phyloP scores from a whole-genome alignment of 2,113 vertebrate genomes.

The Phalacrocorax aristotelis region DNA sequence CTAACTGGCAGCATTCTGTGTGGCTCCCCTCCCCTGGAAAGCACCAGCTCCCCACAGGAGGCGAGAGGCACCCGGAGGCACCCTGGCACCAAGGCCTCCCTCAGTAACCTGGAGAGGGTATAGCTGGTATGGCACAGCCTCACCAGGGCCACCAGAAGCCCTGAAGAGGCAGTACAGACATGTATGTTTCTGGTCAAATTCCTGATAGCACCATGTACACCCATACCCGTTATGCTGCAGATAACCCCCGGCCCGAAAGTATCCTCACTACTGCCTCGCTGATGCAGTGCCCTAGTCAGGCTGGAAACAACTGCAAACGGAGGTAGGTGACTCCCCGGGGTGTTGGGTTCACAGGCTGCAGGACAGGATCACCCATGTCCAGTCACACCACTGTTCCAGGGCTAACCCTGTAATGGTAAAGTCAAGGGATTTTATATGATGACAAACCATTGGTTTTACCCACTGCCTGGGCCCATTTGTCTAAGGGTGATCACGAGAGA shows the following conservation, averaged over 20 bases:
- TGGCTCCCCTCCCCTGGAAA: background rate
- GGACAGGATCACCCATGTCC: background rate
- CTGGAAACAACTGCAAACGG: background rate
- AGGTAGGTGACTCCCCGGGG: background rate
- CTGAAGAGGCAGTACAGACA: background rate
- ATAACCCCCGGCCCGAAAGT: background rate
- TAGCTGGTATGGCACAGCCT: background rate
- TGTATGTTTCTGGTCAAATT: background rate
- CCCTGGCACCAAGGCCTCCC: background rate
- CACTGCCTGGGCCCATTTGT: background rate
- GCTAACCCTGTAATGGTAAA: background rate
- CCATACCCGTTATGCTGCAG: background rate
- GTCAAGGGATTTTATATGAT: background rate
- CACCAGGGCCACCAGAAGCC: background rate
- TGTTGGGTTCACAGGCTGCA: background rate
- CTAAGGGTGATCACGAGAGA: background rate
- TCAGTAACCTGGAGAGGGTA: background rate
- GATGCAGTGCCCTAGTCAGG: accelerated
- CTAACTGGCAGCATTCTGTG: background rate
- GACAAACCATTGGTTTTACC: background rate
- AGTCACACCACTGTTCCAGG: background rate
- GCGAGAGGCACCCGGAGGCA: background rate
- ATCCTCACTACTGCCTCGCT: background rate
- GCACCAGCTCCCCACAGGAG: background rate
- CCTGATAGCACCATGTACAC: background rate